Evolutionary conservation across 2,888 invertebrate genomes (phyloP).

Genomic region (Pomacea canaliculata): DNA sequence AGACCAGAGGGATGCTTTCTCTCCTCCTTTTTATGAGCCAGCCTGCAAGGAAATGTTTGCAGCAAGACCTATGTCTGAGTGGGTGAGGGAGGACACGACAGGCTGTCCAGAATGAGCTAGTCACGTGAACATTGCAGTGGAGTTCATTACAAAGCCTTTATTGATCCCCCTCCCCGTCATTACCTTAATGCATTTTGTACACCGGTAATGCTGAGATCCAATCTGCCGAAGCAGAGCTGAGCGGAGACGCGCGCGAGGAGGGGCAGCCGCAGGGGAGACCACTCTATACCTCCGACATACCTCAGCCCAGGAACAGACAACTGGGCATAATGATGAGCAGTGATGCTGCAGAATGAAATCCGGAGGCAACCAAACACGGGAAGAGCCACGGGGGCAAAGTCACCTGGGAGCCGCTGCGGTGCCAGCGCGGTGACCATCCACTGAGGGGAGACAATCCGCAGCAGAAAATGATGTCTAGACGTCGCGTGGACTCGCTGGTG

Average conservation of each 20-base stretch:
- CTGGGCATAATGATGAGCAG: not conserved
- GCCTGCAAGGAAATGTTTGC: not conserved
- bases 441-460: too few species aligned
- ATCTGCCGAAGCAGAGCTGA: conserved; percentile 6
- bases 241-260: not conserved
- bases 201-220: conserved; percentile 9
- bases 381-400: not conserved
- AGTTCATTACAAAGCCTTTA: not conserved
- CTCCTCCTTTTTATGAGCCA: not conserved
- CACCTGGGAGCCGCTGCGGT: not conserved
- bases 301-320: not conserved
- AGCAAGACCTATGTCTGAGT: too few species aligned
- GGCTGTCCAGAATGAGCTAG: too few species aligned
- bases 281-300: not conserved
- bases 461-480: too few species aligned
- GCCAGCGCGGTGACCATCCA: not conserved
- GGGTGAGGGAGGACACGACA: too few species aligned
- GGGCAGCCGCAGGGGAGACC: not conserved
- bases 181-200: conserved; percentile 25
- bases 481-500: too few species aligned
- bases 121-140: not conserved
- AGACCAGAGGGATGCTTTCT: too few species aligned
- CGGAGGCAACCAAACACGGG: not conserved
- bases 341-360: not conserved
- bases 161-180: conserved; percentile 16